Conservation (phyloP, 2,797 vertebrate species). For the Pangasius sanitwongsei region DNA sequence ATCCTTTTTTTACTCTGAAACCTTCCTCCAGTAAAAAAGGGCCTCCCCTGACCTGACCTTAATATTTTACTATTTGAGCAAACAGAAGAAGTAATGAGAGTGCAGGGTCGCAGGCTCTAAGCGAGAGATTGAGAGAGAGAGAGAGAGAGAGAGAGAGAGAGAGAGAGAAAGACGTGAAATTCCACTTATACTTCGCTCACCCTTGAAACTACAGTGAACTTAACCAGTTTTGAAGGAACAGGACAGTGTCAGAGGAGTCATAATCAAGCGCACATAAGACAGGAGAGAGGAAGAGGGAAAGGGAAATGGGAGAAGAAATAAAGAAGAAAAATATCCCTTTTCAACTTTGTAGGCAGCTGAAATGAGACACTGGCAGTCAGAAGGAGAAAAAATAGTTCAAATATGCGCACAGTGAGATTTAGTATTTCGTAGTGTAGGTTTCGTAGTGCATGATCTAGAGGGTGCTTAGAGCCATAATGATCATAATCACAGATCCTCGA, state of each 20-base stretch:
- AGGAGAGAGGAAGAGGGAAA: slow-evolving; percentile 62
- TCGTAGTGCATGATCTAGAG: slow-evolving; percentile 7
- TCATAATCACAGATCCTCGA: slow-evolving; percentile 25
- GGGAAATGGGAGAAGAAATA: slow-evolving; percentile 65
- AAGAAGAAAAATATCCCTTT: slow-evolving; percentile 72
- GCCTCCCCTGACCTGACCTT: slow-evolving; percentile 81
- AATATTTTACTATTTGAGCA: slow-evolving; percentile 79
- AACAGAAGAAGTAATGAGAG: slow-evolving; percentile 58
- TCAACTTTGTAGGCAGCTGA: slow-evolving; percentile 70
- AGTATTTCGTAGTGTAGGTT: slow-evolving; percentile 7
- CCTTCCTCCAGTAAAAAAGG: slow-evolving; percentile 78
- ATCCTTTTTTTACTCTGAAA: slow-evolving; percentile 78
- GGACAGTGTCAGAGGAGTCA: slow-evolving; percentile 18
- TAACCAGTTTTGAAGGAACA: slow-evolving; percentile 36
- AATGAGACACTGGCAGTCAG: slow-evolving; percentile 77
- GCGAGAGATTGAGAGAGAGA: slow-evolving; percentile 16
- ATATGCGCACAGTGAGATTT: slow-evolving; percentile 38
- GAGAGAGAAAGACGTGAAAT: slow-evolving; percentile 13
- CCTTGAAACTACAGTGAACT: slow-evolving; percentile 26
- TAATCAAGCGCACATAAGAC: slow-evolving; percentile 25
- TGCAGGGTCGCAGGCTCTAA: slow-evolving; percentile 54
- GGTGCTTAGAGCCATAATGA: slow-evolving; percentile 22
- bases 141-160: slow-evolving; percentile 12
- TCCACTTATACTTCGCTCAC: slow-evolving; percentile 7
- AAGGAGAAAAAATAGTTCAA: slow-evolving; percentile 71